Evolutionary conservation across 2,888 invertebrate genomes (phyloP).

Genomic region (Tyria jacobaeae): DNA sequence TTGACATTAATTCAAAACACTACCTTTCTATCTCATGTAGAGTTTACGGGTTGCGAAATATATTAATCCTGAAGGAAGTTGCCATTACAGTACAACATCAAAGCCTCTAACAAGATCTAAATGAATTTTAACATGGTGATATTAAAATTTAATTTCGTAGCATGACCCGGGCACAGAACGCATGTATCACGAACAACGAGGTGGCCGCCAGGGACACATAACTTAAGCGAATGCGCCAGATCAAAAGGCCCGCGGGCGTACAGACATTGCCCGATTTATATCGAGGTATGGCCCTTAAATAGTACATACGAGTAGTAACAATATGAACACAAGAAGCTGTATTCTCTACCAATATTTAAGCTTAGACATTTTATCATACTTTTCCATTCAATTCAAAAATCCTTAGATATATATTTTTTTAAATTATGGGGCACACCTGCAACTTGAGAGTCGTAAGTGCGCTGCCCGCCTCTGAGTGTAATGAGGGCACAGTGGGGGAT

Average conservation of each 20-base stretch:
- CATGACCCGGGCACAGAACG: conserved; percentile 26
- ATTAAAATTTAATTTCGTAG: conserved; percentile 42
- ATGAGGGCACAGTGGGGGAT: no score
- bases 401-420: no score
- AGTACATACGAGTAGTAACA: conserved; percentile 6
- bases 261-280: conserved; percentile 73
- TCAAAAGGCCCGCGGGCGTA: conserved; percentile 74
- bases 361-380: no score
- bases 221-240: conserved; percentile 76
- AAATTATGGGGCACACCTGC: no score
- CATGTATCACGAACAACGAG: conserved; percentile 55
- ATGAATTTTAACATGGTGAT: conserved; percentile 23
- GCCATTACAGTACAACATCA: conserved; percentile 1
- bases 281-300: conserved; percentile 36
- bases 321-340: not conserved
- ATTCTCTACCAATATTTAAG: no score
- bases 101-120: conserved; percentile 15
- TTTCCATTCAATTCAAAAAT: no score
- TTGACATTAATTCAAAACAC: no score
- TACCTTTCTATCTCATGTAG: not conserved
- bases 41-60: not conserved
- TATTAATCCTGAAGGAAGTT: not conserved
- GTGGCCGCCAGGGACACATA: conserved; percentile 77
- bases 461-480: no score
- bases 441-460: no score